Base-by-base conservation (phyloP, 2,113 vertebrate genomes). In the Microcebus ravelobensis region DNA sequence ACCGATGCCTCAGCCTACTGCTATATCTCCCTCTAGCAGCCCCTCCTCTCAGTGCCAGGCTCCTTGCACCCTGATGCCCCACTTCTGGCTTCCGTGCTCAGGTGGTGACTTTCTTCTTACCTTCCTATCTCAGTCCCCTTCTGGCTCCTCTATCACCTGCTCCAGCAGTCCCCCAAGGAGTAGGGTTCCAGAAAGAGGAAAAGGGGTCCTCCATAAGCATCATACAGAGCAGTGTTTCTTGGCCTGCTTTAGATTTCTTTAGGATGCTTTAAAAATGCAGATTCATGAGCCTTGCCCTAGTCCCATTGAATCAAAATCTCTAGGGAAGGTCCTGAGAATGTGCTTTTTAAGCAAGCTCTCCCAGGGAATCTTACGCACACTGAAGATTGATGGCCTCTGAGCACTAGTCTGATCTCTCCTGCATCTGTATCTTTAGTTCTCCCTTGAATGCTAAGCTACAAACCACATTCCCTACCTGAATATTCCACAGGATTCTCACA, bases 1-100 rank as follows among this genome's bases (percentile, higher is more conserved):
- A 1, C 18, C 14, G 3, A 21, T 0, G 15, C 39, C 42, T 91
- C 8, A 1, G 17, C 29, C 39, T 39, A 9, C 17, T 0, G 0
- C 7, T 55, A 45, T 34, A 1, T 4, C 27, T 85, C 6, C n/a
- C 5, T 45, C 15, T 3, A 14, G 52, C 31, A n/a, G 3, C 5
- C 42, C 5, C 5, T 23, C 34, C 13, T 27, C 18, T 67, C 0
- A 1, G 73, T 27, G 23, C 12, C 65, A 9, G 29, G 23, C 0
- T 3, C 13, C 13, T 2, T 10, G 59, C 15, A 17, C 25, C 17
- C 2, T 14, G 29, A 2, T 1, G 20, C 7, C 52, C 20, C 1
- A 4, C 29, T 48, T 27, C 57, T 86, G 17, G 55, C 25, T 48
- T 86, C 34, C n/a, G 1, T n/a, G 45, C 20, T 2, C 0, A 3